phyloP scores from a whole-genome alignment of 2,888 invertebrate species.

The Diarsia mendica region DNA sequence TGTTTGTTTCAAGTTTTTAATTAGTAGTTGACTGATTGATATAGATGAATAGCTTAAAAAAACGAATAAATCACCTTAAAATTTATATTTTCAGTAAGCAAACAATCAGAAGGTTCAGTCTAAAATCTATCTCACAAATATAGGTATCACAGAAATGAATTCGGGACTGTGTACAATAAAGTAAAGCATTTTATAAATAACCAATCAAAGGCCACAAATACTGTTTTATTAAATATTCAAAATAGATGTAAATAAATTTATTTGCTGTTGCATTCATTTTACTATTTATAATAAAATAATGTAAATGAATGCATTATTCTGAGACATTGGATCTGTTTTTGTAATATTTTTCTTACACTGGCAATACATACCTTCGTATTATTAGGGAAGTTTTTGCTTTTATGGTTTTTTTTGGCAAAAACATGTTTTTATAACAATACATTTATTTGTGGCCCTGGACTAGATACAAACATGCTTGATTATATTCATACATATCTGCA shows the following conservation, averaged over 20 bases:
- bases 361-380: background rate
- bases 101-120: conserved; percentile 21
- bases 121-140: conserved; percentile 54
- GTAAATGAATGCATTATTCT: conserved; percentile 2
- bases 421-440: background rate
- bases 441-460: conserved; percentile 13
- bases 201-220: background rate
- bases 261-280: conserved; percentile 2
- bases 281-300: background rate
- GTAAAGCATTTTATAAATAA: background rate
- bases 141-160: conserved; percentile 69
- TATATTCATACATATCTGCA: background rate
- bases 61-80: conserved; percentile 7
- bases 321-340: background rate
- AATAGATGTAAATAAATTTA: background rate
- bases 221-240: background rate
- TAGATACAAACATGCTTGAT: conserved; percentile 16
- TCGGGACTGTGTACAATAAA: conserved; percentile 23
- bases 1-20: too few species aligned
- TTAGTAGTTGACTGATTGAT: too few species aligned
- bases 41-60: conserved; percentile 2
- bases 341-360: background rate
- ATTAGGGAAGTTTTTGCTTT: background rate
- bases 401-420: background rate
- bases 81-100: conserved; percentile 33